Base-by-base conservation (phyloP, 2,888 invertebrate genomes). In the Melipona bicolor region DNA sequence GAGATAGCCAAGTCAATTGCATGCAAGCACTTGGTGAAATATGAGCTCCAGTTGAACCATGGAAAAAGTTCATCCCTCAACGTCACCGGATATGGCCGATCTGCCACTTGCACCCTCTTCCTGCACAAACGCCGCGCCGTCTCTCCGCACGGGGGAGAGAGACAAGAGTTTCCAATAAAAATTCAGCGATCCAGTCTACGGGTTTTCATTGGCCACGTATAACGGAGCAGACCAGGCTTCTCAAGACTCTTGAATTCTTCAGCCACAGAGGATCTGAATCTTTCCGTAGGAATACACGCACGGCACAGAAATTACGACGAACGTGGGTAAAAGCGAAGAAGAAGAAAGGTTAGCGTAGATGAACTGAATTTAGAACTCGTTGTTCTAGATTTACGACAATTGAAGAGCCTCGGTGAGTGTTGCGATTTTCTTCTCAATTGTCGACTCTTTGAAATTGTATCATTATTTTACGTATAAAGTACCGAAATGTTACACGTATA, bases 41-140 rank as follows among this genome's bases (percentile, higher is more conserved):
- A 85, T 67, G 71, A 69, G 56, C 21, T 43, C 70, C 70, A 27
- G 80, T 43, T 67, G 76, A 83, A n/a, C 65, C 65, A 50, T 78
- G 70, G 70, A 71, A 83, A 82, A 83, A 73, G 83, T 83, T 83
- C 85, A 86, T 86, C 80, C 70, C 54, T 86, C 86, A 86, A 79
- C 77, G 83, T 83, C 86, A 76, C 59, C 3, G 54, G 52, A 67
- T 77, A 80, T 71, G 76, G 72, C 36, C 67, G 65, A 80, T 61
- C 73, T 81, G 77, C 61, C 61, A 62, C 61, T 68, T 56, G 67
- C 86, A 75, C 56, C 15, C 52, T 65, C 43, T 49, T 24, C 9
- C 49, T 36, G 21, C 69, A 43, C 43, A 43, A 27, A 15, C 50
- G 21, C 6, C 61, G 62, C 52, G 59, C 43, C 43, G 59, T 79